Percentiles rank a stretch among this genome's conserved stretches.
Conservation (phyloP, 2,888 invertebrate species). For the Nudaria mundana region DNA sequence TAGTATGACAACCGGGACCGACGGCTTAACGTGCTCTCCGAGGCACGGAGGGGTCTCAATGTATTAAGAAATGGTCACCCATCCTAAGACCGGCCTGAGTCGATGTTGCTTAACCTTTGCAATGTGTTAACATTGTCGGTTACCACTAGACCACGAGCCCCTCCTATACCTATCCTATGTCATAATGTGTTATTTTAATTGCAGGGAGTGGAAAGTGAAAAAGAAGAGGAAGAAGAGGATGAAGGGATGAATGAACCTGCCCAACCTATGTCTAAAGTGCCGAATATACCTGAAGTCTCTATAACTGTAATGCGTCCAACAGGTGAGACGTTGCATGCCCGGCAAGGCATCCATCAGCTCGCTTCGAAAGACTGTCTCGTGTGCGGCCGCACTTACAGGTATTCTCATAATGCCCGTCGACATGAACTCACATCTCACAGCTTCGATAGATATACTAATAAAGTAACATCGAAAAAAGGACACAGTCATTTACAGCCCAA, state of each 20-base stretch:
- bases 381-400: constrained; percentile 72
- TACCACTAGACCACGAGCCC: too few relatives aligned
- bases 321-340: constrained; percentile 67
- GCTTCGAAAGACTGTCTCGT: constrained; percentile 77
- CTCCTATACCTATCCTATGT: too few relatives aligned
- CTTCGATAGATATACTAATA: constrained; percentile 77
- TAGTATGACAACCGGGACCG: too few relatives aligned
- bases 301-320: constrained; percentile 73
- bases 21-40: too few relatives aligned
- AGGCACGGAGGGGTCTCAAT: too few relatives aligned
- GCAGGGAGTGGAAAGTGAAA: constrained; percentile 70
- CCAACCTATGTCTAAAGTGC: constrained; percentile 44
- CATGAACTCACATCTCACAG: constrained; percentile 73
- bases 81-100: too few relatives aligned
- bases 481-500: constrained; percentile 61
- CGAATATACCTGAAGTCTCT: constrained; percentile 71
- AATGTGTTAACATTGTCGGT: too few relatives aligned
- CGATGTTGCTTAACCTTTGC: too few relatives aligned
- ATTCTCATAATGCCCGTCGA: constrained; percentile 75
- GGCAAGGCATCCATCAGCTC: constrained; percentile 73
- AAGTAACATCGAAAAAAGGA: constrained; percentile 57
- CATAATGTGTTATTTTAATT: too few relatives aligned
- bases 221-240: constrained; percentile 66
- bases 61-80: too few relatives aligned
- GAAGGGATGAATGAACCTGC: constrained; percentile 53